Conservation (phyloP, 2,797 vertebrate genomes). For the Cetoscarus ocellatus region DNA sequence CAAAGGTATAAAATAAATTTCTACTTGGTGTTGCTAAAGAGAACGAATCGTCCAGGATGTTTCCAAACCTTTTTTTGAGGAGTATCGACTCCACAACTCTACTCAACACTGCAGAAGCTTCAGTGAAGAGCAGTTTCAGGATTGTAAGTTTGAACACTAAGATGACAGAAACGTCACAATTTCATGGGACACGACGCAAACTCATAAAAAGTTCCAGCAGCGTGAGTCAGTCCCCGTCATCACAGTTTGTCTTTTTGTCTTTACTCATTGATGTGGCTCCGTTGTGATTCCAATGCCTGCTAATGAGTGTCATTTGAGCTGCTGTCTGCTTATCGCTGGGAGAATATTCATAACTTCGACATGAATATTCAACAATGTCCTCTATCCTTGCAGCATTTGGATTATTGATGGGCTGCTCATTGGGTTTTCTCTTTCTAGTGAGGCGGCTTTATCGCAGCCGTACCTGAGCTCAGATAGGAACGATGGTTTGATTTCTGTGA, state of each 20-base stretch:
- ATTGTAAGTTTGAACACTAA: neutral
- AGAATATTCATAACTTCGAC: slow-evolving; percentile 53
- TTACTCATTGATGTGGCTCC: slow-evolving; percentile 14
- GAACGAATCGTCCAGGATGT: too few relatives aligned
- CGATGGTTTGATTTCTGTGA: neutral
- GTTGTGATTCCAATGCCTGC: slow-evolving; percentile 34
- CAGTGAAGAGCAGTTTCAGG: neutral
- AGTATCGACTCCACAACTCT: too few relatives aligned
- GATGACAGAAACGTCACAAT: too few relatives aligned
- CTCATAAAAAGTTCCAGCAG: neutral
- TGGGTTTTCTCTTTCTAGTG: slow-evolving; percentile 46
- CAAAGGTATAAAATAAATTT: too few relatives aligned
- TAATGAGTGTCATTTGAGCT: slow-evolving; percentile 49
- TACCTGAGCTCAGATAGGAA: slow-evolving; percentile 19
- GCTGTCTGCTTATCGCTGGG: slow-evolving; percentile 53
- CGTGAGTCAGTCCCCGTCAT: neutral
- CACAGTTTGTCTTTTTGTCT: slow-evolving; percentile 15
- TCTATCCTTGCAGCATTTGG: slow-evolving; percentile 29
- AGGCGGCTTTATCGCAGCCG: slow-evolving; percentile 42
- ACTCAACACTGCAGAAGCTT: too few relatives aligned
- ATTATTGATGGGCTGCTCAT: slow-evolving; percentile 58
- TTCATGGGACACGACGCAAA: neutral
- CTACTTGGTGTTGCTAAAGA: too few relatives aligned
- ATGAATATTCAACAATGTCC: slow-evolving; percentile 62
- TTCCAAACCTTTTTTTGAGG: too few relatives aligned